Percentiles rank a stretch among this genome's conserved stretches.
Conservation (phyloP, 2,797 vertebrate species). For the Peromyscus attwateri region DNA sequence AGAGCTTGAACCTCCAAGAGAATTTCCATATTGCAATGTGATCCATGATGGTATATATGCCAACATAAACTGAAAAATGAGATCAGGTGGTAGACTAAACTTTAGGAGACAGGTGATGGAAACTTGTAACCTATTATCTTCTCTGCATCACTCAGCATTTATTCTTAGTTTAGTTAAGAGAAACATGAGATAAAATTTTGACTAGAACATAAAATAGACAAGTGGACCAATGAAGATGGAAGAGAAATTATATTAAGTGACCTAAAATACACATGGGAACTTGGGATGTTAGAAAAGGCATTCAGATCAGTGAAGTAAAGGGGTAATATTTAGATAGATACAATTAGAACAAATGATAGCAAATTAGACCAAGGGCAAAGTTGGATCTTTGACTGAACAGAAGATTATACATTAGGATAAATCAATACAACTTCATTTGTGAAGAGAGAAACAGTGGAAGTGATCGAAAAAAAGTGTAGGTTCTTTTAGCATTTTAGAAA, state of each 20-base stretch:
- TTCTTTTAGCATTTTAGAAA: neutral
- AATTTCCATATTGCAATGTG: slow-evolving; percentile 53
- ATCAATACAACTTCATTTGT: neutral
- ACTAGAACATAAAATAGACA: neutral
- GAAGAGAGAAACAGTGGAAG: neutral
- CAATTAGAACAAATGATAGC: neutral
- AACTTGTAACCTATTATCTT: slow-evolving; percentile 20
- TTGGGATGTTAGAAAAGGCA: neutral
- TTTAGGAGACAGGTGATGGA: slow-evolving; percentile 47
- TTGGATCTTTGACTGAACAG: neutral
- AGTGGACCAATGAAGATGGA: neutral
- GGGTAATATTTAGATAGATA: slow-evolving; percentile 23
- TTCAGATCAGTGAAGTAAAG: neutral
- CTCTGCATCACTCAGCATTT: neutral
- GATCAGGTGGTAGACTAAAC: slow-evolving; percentile 38
- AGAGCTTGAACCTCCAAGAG: slow-evolving; percentile 44
- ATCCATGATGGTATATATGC: neutral
- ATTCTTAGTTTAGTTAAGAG: slow-evolving; percentile 55
- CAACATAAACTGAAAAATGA: slow-evolving; percentile 36
- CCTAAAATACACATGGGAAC: neutral
- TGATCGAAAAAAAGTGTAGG: neutral
- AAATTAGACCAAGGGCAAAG: slow-evolving; percentile 16
- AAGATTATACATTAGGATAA: neutral
- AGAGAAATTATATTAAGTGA: slow-evolving; percentile 22
- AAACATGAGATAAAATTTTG: neutral